Evolutionary conservation across 2,797 vertebrate genomes (phyloP), one percentile per base, ranked within the genome.

Genomic region (Antrozous pallidus): DNA sequence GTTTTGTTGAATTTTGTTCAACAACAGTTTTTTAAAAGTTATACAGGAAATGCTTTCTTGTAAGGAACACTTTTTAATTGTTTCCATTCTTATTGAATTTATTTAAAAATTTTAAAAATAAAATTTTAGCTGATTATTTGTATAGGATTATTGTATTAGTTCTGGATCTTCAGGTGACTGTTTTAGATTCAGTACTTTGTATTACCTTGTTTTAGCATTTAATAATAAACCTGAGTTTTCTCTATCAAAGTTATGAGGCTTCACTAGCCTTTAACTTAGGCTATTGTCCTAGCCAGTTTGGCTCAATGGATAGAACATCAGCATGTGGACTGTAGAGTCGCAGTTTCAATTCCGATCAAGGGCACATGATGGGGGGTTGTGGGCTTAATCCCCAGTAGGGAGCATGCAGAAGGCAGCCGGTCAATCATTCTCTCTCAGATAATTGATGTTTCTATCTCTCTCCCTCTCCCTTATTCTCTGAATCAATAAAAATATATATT

Each of bases 1-100:
- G 9, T 81, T 93, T 91, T 93, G 11, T 78, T 91, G 80, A 91
- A 80, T 74, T 83, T 18, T 84, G 51, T 47, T 79, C 13, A 47
- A 38, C 14, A 70, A 36, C 24, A 75, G 9, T 24, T 54, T 47
- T 26, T 73, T 65, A 38, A 67, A 94, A 71, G 24, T 73, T 92
- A 47, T 10, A 61, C 10, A 63, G 36, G 79, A 86, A 75, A 47
- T 61, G 3, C 36, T 91, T 83, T 38, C 16, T 51, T 51, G 4
- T 28, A 56, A 79, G 9, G n/a, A 38, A 65, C 86, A 20, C 18
- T 16, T 38, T 65, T 24, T 61, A 18, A 63, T 63, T 63, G 3
- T 65, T 65, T 65, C 16, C 3, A n/a, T 20, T 65, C 33, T 65
- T 65, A 65, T 65, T 65, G 31, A 33, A 33, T 33, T 65, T 65